Conservation (phyloP, 1,140 invertebrate genomes). For the Neodiprion fabricii region DNA sequence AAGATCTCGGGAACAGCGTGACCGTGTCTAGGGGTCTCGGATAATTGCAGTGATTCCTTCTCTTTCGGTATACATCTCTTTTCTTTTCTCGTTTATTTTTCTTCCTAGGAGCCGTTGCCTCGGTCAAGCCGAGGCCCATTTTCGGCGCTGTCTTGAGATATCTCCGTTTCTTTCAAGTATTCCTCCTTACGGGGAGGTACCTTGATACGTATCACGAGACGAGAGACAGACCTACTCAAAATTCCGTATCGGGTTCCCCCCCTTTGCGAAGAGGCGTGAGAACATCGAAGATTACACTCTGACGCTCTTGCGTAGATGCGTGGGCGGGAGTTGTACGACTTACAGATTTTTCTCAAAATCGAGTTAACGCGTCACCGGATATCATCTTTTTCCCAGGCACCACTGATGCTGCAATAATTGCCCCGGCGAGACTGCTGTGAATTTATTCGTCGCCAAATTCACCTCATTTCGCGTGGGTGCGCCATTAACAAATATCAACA, state of each 20-base stretch:
- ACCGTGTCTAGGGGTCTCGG: background rate
- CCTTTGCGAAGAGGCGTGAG: background rate
- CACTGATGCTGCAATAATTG: no score
- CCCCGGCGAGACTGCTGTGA: no score
- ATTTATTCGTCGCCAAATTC: no score
- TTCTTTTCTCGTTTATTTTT: slow-evolving; percentile 12
- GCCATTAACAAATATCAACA: no score
- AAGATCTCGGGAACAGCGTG: no score
- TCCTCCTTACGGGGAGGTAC: background rate
- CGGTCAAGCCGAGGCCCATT: no score
- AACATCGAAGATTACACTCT: background rate
- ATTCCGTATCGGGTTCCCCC: background rate
- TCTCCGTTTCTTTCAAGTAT: background rate
- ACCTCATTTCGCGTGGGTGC: no score
- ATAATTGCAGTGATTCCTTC: background rate
- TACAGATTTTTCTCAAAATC: background rate
- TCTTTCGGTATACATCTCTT: slow-evolving; percentile 9
- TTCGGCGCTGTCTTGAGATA: background rate
- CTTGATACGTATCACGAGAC: background rate
- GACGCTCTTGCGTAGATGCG: background rate
- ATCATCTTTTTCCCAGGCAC: background rate
- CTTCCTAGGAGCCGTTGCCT: no score
- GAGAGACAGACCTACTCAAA: background rate
- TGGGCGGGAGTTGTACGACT: background rate
- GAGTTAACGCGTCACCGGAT: background rate